Base-by-base conservation (phyloP, 2,888 invertebrate species). In the Ernsta delagoae region DNA sequence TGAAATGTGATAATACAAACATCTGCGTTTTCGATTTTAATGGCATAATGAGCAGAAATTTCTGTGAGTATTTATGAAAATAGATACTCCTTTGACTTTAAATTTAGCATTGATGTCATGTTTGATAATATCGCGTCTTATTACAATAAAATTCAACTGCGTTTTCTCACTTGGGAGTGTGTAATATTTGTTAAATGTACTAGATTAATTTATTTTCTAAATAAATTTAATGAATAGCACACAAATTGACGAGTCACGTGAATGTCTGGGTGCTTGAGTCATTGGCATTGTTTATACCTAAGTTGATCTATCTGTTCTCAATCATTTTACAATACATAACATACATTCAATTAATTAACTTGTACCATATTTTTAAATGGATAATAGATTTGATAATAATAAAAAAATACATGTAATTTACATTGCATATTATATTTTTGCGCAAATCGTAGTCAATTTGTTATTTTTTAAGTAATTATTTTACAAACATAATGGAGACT, bases 141-240 rank as follows among this genome's bases (percentile, higher is more conserved):
- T 9, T 24, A 53, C 24, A 24, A 24, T 43, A 9, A 24, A 24
- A 24, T 24, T 24, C 60, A 61, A 36, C 34, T 41, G 48, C 36
- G 45, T 39, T 57, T 57, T 68, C 62, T 62, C 62, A 43, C 56
- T 68, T 62, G 62, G 68, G 41, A 57, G 57, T 68, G 68, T 68
- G 68, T 68, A 68, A 68, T 68, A 68, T 68, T 68, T 68, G 62
- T 68, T 68, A 68, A 56, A 62, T 68, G 61, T 39, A 48, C 57
- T 68, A 68, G 62, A 57, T 59, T 68, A 68, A 68, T 68, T 53
- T 62, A 68, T 62, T 62, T 62, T 68, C 68, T 68, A 57, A 56
- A 61, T 67, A 61, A 68, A 62, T 68, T 53, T 61, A 56, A 67
- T 61, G 45, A 36, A 67, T 57, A 57, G 61, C 67, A 68, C 61